These are phyloP conservation scores for Coleophora flavipennella DNA, from an alignment of 2,888 invertebrate species.

Conservation along the genomic window DNA sequence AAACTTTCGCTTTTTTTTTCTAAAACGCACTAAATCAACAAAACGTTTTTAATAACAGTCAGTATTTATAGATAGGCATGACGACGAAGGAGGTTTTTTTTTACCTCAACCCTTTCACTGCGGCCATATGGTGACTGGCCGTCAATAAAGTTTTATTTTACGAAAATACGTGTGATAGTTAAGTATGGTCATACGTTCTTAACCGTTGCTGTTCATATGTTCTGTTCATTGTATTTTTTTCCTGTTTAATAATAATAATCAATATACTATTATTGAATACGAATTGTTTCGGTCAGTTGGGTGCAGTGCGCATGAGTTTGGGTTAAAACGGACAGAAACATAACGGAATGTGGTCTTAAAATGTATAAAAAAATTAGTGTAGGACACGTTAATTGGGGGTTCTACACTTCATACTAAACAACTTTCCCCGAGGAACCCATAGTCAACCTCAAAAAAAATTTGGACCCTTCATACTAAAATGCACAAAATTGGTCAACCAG, in stretches of 20 bases:
- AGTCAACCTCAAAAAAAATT: too few species aligned
- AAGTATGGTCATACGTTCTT: slow-evolving; percentile 23
- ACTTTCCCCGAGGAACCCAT: too few species aligned
- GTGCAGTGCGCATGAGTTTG: slow-evolving; percentile 5
- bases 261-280: slow-evolving; percentile 34
- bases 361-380: too few species aligned
- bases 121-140: slow-evolving; percentile 36
- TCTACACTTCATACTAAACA: too few species aligned
- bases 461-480: too few species aligned
- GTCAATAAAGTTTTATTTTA: slow-evolving; percentile 20
- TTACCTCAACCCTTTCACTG: slow-evolving; percentile 26
- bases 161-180: slow-evolving; percentile 27
- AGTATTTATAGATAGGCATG: slow-evolving; percentile 45
- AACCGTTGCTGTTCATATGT: slow-evolving; percentile 38
- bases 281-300: slow-evolving; percentile 34
- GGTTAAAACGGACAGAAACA: too few species aligned
- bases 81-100: slow-evolving; percentile 27
- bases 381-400: too few species aligned
- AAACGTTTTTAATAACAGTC: slow-evolving; percentile 12
- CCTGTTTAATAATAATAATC: slow-evolving; percentile 30
- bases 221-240: slow-evolving; percentile 32
- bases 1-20: slow-evolving; percentile 1
- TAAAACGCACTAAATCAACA: slow-evolving; percentile 9
- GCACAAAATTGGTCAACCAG: too few species aligned
- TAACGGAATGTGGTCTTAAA: too few species aligned